These are phyloP conservation scores for Griposia aprilina DNA, from an alignment of 2,888 invertebrate genomes.

Conservation along the genomic window DNA sequence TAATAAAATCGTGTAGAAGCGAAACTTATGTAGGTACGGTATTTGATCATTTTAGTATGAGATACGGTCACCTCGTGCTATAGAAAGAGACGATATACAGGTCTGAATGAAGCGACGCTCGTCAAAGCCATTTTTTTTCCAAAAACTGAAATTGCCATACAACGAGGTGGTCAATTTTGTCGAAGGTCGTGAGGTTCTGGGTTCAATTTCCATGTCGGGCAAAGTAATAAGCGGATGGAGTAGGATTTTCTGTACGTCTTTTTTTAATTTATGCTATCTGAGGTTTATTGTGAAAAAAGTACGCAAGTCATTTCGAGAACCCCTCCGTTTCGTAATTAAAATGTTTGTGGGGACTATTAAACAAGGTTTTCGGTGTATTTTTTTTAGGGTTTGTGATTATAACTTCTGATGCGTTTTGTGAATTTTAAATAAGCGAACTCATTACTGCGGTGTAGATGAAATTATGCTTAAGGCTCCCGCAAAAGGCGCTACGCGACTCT, in stretches of 20 bases:
- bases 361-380: slow-evolving; percentile 43
- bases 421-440: slow-evolving; percentile 36
- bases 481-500: too few relatives aligned
- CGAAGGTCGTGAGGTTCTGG: too few relatives aligned
- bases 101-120: too few relatives aligned
- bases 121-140: too few relatives aligned
- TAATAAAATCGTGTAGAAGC: slow-evolving; percentile 26
- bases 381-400: slow-evolving; percentile 44
- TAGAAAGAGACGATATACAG: too few relatives aligned
- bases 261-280: slow-evolving; percentile 23
- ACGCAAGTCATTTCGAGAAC: slow-evolving; percentile 42
- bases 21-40: slow-evolving; percentile 11
- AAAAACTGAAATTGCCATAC: too few relatives aligned
- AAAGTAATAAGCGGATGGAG: too few relatives aligned
- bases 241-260: background rate
- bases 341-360: slow-evolving; percentile 65
- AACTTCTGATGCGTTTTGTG: slow-evolving; percentile 35
- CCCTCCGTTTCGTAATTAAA: slow-evolving; percentile 61
- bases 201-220: too few relatives aligned
- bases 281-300: slow-evolving; percentile 61
- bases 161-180: too few relatives aligned
- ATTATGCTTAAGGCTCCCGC: background rate
- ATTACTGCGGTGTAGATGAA: slow-evolving; percentile 13
- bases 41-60: background rate
- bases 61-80: too few relatives aligned